Base-by-base conservation (phyloP, 64 coral and sea anemone species). In the Montipora sp. region DNA sequence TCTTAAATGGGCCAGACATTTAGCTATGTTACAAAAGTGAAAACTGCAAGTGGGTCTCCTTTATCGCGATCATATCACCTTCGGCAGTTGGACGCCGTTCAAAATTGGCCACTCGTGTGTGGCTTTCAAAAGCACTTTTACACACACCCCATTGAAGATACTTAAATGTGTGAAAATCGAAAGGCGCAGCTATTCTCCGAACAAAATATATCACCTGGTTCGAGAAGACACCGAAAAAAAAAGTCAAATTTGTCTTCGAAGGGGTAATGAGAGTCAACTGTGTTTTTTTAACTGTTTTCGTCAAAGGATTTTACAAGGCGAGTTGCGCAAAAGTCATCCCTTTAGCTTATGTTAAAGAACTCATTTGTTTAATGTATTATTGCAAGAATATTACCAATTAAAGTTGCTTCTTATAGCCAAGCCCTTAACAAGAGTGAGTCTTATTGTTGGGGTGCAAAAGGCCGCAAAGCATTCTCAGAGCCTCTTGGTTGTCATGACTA, bases 381-480 rank as follows among this genome's bases (percentile, higher is more conserved):
- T 85, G 49, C 47, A n/a, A 20, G 11, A 85, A 23, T 72, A 85
- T 50, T 22, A 12, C 45, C 46, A 85, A 71, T 51, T 72, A 85
- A 72, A 69, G 53, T 14, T 81, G 57, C 11, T 78, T 8, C 51
- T 80, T 55, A 80, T 51, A 22, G 80, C 7, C 58, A 5, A 15
- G 80, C 7, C 3, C 60, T 48, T 43, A 85, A 45, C 16, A 48
- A 72, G 47, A 50, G 66, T 69, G 10, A 14, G 43, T 85, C 44
- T 84, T 84, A 18, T 84, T 84, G 11, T 50, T 3, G 63, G 19
- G 49, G 82, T 71, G 63, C 21, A 85, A 45, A 85, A 85, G 82
- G 43, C 63, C 82, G 82, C 82, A 85, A 85, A 85, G 82, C 82
- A 24, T 85, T 13, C 45, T 69, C 15, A 21, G n/a, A 13, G 9